Base-by-base conservation (phyloP, 1,140 invertebrate genomes). In the Chlorops oryzae region DNA sequence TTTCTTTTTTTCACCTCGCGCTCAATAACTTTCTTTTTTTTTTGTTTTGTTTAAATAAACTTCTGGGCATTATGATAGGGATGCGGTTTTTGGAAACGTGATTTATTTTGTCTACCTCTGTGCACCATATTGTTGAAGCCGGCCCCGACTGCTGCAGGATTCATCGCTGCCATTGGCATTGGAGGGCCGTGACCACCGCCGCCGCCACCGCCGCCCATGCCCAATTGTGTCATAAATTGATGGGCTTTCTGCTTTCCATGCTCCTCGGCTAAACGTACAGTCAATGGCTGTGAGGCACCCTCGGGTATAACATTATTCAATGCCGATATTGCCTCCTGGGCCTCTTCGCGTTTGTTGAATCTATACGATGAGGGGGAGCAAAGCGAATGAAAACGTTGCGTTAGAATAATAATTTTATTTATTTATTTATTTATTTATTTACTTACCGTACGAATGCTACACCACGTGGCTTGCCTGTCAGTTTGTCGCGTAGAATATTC, bases 381-480 rank as follows among this genome's bases (percentile, higher is more conserved):
- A 21, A 39, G 22, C 7, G 10, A 25, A 9, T 43, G 24, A 6
- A 24, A 13, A 24, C 23, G 17, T 15, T 20, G 34, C 24, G 10
- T 22, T 28, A 23, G n/a, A 47, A 24, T 20, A 6, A 47, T 13
- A 35, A 20, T 35, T 37, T 15, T 15, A 32, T 20, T 7, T 23
- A 23, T 22, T 3, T 22, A 47, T 44, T 20, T 34, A 34, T 34
- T 32, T 9, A 15, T 10, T 32, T 9, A 32, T 32, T 32, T 32
- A 72, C 66, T 78, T 74, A 92, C 88, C 89, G 84, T n/a, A 95
- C 88, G 78, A 95, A 96, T 3, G 90, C 92, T 37, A 94, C 88
- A 22, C 91, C 89, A 61, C 90, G 74, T 5, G 90, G 88, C 56
- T 87, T 78, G 22, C 90, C 89, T 34, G 88, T 92, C 24, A 85